Evolutionary conservation across 2,888 invertebrate genomes (phyloP), one percentile per base, ranked within the genome.

Genomic region (Bellardia bayeri): DNA sequence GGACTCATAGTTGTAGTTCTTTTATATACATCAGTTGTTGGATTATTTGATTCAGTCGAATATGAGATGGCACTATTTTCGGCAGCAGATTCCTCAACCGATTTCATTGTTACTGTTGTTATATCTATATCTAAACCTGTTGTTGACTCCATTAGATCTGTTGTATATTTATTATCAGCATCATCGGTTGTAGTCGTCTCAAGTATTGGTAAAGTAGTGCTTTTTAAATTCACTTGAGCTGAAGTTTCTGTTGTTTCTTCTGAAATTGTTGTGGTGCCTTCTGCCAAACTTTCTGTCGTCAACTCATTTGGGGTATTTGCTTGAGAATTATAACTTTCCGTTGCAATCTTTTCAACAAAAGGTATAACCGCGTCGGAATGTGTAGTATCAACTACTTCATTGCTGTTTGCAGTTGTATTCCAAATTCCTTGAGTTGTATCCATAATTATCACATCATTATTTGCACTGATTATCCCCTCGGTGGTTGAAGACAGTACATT

Each of bases 321-420:
- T 23, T 2, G 72, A 9, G 4, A 33, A 56, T 40, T 5, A 0
- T 2, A 0, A 42, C 1, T 63, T 71, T 66, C 54, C 11, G 42
- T 72, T 56, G 51, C n/a, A 51, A 51, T n/a, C 51, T 51, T n/a
- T 51, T 51, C 51, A n/a, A 51, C 51, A n/a, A 51, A n/a, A n/a
- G 51, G 51, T n/a, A n/a, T 4, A n/a, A 14, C 14, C 6, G 49
- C 14, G 11, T 14, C 3, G 4, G 23, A 23, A 23, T 23, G 23
- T 23, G 23, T 23, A 23, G 0, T 23, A 23, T 56, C 11, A 56
- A 56, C 1, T 16, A 11, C 23, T 54, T 40, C 13, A 11, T 6
- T 11, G 13, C 13, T 33, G 1, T 40, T 40, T 13, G 13, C 11
- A 33, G 66, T 49, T 56, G 66, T 37, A 23, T 8, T 45, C 6